Evolutionary conservation across 2,888 invertebrate genomes (phyloP).

Genomic region (Oligia fasciuncula): DNA sequence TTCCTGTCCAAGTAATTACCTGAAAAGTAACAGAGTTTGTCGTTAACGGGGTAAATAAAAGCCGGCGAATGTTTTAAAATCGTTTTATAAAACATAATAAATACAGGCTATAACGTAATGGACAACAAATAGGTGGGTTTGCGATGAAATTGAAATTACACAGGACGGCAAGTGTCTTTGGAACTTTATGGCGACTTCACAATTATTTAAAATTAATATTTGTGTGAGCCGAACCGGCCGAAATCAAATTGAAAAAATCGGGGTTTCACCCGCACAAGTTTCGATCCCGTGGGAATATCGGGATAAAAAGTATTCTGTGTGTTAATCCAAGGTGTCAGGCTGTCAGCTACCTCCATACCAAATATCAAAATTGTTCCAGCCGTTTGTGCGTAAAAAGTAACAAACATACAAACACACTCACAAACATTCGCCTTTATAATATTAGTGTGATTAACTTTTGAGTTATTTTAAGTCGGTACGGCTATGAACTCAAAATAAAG

Average conservation of each 20-base stretch:
- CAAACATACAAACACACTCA: no score
- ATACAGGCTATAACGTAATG: conserved; percentile 85
- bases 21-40: conserved; percentile 13
- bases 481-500: neutral
- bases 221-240: neutral
- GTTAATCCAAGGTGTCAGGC: no score
- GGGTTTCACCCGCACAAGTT: no score
- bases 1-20: neutral
- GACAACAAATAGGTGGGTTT: conserved; percentile 87
- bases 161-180: conserved; percentile 85
- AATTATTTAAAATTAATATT: conserved; percentile 14
- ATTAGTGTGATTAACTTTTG: neutral
- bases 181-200: conserved; percentile 63
- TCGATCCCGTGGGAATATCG: no score
- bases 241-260: neutral
- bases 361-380: no score
- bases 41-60: conserved; percentile 29
- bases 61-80: conserved; percentile 72
- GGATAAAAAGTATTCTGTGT: no score
- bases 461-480: neutral
- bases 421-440: no score
- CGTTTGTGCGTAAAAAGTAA: no score
- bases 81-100: conserved; percentile 89
- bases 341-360: no score
- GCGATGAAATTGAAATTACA: conserved; percentile 72